A percentile compares a stretch with the other conserved stretches of the same genome.
Evolutionary conservation across 2,113 vertebrate genomes (phyloP).

Genomic region (Macquaria ambigua): DNA sequence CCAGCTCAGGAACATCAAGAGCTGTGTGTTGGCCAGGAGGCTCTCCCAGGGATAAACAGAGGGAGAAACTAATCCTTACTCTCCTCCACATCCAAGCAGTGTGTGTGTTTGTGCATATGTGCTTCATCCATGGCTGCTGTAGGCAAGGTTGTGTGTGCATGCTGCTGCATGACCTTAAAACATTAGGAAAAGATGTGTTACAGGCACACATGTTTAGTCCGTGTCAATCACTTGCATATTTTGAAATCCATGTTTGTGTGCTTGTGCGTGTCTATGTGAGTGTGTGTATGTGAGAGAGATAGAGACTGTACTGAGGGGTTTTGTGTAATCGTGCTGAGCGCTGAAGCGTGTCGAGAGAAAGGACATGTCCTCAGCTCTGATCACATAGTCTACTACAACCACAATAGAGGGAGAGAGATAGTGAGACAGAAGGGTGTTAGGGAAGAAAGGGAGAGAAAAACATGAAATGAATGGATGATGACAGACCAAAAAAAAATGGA

Average conservation of each 20-base stretch:
- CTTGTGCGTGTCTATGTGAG: constrained; percentile 20
- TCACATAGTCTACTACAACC: constrained; percentile 73
- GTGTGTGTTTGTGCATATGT: constrained; percentile 28
- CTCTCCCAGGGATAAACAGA: constrained; percentile 76
- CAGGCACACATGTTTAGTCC: constrained; percentile 45
- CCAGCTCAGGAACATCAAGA: constrained; percentile 77
- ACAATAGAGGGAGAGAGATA: constrained; percentile 61
- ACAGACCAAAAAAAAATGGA: constrained; percentile 10
- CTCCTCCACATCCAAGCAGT: constrained; percentile 58
- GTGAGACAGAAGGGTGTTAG: constrained; percentile 51
- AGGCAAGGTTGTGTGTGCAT: constrained; percentile 48
- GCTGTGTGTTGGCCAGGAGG: constrained; percentile 74
- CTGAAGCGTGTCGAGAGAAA: constrained; percentile 79
- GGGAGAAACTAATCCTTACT: constrained; percentile 74
- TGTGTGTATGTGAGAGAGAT: constrained; percentile 35
- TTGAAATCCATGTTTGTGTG: constrained; percentile 45
- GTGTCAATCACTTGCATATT: constrained; percentile 69
- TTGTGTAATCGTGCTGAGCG: constrained; percentile 82
- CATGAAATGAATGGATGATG: constrained; percentile 69
- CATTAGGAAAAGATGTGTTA: constrained; percentile 52
- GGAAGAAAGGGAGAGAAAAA: constrained; percentile 54
- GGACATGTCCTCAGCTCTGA: constrained; percentile 82
- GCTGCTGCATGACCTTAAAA: constrained; percentile 64
- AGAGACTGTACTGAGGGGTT: constrained; percentile 71
- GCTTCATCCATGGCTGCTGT: constrained; percentile 33